A percentile compares a stretch with the other conserved stretches of the same genome.
phyloP scores from a whole-genome alignment of 2,888 invertebrate genomes.

The Daptonema setosum region DNA sequence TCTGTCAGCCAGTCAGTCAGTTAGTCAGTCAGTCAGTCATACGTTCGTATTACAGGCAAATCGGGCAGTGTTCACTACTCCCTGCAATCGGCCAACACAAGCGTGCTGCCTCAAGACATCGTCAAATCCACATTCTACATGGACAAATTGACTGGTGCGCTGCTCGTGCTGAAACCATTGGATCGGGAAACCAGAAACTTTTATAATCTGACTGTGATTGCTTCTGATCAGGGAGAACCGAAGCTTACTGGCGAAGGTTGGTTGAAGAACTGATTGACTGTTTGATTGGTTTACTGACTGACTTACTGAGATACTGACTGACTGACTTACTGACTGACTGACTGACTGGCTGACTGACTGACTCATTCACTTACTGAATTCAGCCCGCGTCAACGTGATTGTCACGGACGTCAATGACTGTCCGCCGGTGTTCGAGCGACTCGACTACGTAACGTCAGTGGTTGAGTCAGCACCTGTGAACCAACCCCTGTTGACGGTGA shows the following conservation, averaged over 20 bases:
- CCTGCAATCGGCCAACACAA: too few relatives aligned
- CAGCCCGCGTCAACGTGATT: slow-evolving; percentile 10
- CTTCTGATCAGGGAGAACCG: slow-evolving; percentile 25
- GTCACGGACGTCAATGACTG: slow-evolving; percentile 22
- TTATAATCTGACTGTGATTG: slow-evolving; percentile 52
- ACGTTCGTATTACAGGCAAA: too few relatives aligned
- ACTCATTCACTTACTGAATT: neutral
- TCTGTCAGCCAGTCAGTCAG: too few relatives aligned
- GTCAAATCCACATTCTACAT: neutral
- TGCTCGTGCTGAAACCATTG: slow-evolving; percentile 28
- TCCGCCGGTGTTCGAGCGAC: slow-evolving; percentile 16
- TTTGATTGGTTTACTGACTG: neutral
- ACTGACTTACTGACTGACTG: neutral
- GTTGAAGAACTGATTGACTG: neutral
- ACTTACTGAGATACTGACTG: neutral
- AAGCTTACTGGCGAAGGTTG: neutral
- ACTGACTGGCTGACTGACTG: neutral
- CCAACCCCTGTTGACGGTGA: neutral
- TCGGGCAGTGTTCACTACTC: too few relatives aligned
- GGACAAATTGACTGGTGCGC: neutral
- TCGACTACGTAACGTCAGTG: slow-evolving; percentile 17
- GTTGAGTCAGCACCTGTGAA: too few relatives aligned
- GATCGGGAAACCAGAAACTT: slow-evolving; percentile 64
- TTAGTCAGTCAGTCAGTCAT: too few relatives aligned
- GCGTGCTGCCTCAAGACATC: too few relatives aligned